Evolutionary conservation across 1,140 invertebrate species (phyloP).

Genomic region (Gryon sp.): DNA sequence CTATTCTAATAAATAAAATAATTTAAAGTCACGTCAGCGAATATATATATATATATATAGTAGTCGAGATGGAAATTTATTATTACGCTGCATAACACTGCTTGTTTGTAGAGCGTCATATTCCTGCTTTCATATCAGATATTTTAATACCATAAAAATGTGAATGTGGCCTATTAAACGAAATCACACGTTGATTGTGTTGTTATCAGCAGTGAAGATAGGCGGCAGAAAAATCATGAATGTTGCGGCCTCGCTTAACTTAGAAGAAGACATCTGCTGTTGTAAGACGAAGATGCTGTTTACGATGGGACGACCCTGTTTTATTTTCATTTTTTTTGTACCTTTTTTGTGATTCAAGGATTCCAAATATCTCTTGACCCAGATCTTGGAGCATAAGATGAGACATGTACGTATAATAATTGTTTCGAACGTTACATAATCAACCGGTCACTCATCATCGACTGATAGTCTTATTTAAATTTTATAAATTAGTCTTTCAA

Average conservation of each 20-base stretch:
- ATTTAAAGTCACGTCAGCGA: no score
- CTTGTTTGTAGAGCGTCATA: no score
- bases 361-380: constrained; percentile 77
- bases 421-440: constrained; percentile 54
- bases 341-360: constrained; percentile 73
- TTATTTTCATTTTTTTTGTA: constrained; percentile 44
- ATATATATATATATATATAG: no score
- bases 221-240: constrained; percentile 36
- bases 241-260: constrained; percentile 38
- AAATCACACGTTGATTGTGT: constrained; percentile 49
- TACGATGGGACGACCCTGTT: constrained; percentile 27
- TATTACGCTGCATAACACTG: no score
- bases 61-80: no score
- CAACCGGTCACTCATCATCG: constrained; percentile 27
- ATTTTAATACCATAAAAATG: not conserved
- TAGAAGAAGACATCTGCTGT: constrained; percentile 35
- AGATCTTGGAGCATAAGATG: constrained; percentile 71
- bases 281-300: constrained; percentile 53
- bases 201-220: constrained; percentile 34
- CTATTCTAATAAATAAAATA: no score
- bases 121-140: no score
- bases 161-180: constrained; percentile 67
- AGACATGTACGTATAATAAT: constrained; percentile 48
- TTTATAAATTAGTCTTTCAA: constrained; percentile 42
- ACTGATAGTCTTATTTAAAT: constrained; percentile 42